A percentile compares a stretch with the other conserved stretches of the same genome.
Evolutionary conservation across 2,888 invertebrate species (phyloP).

Genomic region (Stenodema calcarata): DNA sequence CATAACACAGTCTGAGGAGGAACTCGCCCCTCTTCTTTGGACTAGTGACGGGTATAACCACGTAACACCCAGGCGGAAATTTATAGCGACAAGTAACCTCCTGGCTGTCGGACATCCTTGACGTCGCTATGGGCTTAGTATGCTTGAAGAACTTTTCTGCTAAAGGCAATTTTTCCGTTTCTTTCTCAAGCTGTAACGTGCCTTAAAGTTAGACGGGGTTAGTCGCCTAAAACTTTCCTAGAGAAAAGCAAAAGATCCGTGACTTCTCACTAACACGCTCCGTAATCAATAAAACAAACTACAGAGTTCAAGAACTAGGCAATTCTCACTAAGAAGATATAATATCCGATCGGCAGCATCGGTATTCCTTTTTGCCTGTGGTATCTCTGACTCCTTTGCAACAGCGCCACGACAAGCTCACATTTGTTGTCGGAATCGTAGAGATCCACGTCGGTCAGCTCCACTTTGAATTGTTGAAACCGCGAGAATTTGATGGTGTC

Average conservation of each 20-base stretch:
- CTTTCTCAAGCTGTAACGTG: background rate
- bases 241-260: too few relatives aligned
- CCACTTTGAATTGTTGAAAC: slow-evolving; percentile 4
- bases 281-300: too few relatives aligned
- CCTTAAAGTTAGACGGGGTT: too few relatives aligned
- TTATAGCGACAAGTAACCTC: background rate
- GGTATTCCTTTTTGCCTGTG: background rate
- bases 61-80: background rate
- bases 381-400: slow-evolving; percentile 20
- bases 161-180: background rate
- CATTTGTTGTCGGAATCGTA: background rate
- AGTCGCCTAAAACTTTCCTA: too few relatives aligned
- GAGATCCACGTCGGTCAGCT: background rate
- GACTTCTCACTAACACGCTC: too few relatives aligned
- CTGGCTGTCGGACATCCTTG: slow-evolving; percentile 4
- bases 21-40: background rate
- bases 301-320: background rate
- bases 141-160: slow-evolving; percentile 3
- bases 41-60: background rate
- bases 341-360: slow-evolving; percentile 18
- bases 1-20: slow-evolving; percentile 22
- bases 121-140: background rate
- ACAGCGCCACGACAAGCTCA: slow-evolving; percentile 1
- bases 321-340: background rate
- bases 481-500: background rate